A percentile compares a stretch with the other conserved stretches of the same genome.
These are phyloP conservation scores for Periophthalmus modestus DNA, from an alignment of 2,113 vertebrate genomes.

Conservation along the genomic window DNA sequence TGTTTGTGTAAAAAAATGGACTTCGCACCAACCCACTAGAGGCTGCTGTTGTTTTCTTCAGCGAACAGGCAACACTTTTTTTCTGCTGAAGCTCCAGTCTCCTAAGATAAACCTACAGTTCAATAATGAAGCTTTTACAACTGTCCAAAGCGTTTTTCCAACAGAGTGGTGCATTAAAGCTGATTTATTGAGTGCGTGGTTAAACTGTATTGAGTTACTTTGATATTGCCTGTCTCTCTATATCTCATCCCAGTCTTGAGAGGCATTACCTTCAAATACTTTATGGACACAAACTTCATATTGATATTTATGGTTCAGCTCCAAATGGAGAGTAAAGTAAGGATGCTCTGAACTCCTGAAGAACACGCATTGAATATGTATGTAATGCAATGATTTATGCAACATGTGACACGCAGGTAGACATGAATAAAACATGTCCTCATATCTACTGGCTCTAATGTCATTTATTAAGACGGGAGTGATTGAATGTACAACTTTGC, in stretches of 20 bases:
- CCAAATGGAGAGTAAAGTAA: neutral
- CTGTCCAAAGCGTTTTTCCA: neutral
- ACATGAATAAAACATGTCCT: conserved; percentile 9
- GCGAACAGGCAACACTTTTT: conserved; percentile 4
- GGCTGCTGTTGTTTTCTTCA: conserved; percentile 43
- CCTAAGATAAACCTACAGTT: neutral
- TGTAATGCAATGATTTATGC: conserved; percentile 1
- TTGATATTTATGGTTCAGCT: neutral
- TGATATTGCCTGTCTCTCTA: neutral
- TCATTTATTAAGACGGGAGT: conserved; percentile 2
- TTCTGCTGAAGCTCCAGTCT: neutral
- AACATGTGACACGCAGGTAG: neutral
- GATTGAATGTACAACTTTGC: neutral
- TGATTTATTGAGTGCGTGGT: neutral
- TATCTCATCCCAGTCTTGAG: conserved; percentile 1
- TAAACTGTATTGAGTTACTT: neutral
- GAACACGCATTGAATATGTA: conserved; percentile 1
- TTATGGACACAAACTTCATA: neutral
- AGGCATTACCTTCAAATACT: neutral
- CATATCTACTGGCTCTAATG: neutral
- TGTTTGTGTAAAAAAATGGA: neutral
- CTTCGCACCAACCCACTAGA: conserved; percentile 33
- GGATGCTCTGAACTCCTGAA: neutral
- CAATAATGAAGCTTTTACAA: neutral
- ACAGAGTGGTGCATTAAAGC: neutral